These are phyloP conservation scores for Temnothorax longispinosus DNA, from an alignment of 1,140 invertebrate genomes.

Conservation along the genomic window DNA sequence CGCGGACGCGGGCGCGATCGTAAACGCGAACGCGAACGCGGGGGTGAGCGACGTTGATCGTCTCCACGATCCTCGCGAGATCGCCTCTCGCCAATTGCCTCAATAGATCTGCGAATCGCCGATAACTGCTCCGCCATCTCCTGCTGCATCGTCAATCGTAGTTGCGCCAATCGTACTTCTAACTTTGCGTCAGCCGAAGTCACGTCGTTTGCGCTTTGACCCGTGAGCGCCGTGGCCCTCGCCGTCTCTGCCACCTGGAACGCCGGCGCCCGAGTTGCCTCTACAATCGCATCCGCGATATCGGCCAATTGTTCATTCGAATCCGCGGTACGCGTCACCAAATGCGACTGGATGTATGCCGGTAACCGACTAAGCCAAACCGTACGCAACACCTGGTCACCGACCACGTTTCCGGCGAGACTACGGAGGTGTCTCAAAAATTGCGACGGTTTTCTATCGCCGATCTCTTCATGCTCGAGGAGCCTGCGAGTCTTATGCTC, in stretches of 20 bases:
- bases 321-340: neutral
- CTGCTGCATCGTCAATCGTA: neutral
- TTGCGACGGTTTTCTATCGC: neutral
- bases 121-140: neutral
- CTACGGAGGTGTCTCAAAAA: neutral
- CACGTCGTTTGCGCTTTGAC: neutral
- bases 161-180: neutral
- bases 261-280: neutral
- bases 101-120: neutral
- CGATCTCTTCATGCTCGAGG: neutral
- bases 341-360: neutral
- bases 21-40: neutral
- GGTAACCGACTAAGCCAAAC: neutral
- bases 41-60: neutral
- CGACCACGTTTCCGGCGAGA: neutral
- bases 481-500: neutral
- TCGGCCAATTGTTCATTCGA: neutral
- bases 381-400: neutral
- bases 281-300: neutral
- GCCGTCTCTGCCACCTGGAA: neutral
- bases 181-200: neutral
- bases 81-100: neutral
- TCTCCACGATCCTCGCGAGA: neutral
- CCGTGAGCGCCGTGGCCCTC: rapidly evolving
- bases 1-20: neutral